Evolutionary conservation across 1,140 invertebrate species (phyloP).

Genomic region (Neuroterus valhalla): DNA sequence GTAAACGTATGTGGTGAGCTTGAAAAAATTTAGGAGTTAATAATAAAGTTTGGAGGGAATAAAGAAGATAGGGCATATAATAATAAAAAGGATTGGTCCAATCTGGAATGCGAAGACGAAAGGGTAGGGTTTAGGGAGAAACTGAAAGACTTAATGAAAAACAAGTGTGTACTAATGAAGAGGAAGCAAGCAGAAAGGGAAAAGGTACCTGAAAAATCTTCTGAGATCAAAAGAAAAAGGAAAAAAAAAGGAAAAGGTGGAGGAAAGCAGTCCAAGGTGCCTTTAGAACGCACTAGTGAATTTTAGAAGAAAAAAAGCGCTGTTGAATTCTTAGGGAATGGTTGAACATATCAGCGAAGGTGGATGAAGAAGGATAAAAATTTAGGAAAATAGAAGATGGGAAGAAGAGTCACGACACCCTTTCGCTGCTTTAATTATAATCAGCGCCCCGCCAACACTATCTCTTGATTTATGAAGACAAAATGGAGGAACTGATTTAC

Average conservation of each 20-base stretch:
- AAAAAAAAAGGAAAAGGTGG: no score
- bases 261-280: no score
- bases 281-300: no score
- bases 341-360: constrained; percentile 41
- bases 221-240: no score
- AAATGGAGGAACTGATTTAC: constrained; percentile 74
- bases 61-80: no score
- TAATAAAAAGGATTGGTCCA: no score
- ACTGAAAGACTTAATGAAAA: constrained; percentile 40
- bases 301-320: no score
- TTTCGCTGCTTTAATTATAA: constrained; percentile 73
- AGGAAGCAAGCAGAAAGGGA: constrained; percentile 41
- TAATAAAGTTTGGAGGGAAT: no score
- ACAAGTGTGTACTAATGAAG: no score
- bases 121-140: background rate
- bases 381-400: constrained; percentile 16
- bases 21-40: no score
- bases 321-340: no score
- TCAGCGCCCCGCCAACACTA: constrained; percentile 54
- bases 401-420: constrained; percentile 50
- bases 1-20: no score
- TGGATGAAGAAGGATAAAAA: constrained; percentile 7
- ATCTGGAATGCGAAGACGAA: background rate
- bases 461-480: constrained; percentile 69
- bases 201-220: constrained; percentile 46